Percentiles rank a stretch among this genome's conserved stretches.
Evolutionary conservation across 2,888 invertebrate species (phyloP).

Genomic region (Meiosimyza decipiens): DNA sequence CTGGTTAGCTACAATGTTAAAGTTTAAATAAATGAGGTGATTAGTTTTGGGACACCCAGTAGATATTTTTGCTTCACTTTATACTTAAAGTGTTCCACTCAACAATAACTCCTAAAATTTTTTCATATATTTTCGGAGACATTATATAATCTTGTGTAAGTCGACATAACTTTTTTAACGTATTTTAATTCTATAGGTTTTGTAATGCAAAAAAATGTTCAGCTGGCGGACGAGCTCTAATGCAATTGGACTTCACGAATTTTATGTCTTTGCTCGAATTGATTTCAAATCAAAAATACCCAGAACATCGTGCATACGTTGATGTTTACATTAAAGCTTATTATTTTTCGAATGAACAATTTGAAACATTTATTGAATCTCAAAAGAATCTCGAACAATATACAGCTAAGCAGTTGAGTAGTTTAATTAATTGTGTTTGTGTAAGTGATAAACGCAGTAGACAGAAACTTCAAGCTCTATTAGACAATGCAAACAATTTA

Average conservation of each 20-base stretch:
- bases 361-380: constrained; percentile 90
- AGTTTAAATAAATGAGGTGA: too few relatives aligned
- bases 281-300: constrained; percentile 83
- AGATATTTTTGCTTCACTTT: too few relatives aligned
- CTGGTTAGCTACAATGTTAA: too few relatives aligned
- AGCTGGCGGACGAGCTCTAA: constrained; percentile 94
- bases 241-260: constrained; percentile 98
- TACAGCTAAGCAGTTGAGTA: constrained; percentile 85
- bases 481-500: constrained; percentile 69
- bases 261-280: constrained; percentile 90
- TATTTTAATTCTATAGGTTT: constrained; percentile 70
- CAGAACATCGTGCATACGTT: constrained; percentile 90
- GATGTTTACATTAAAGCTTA: constrained; percentile 97
- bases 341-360: constrained; percentile 87
- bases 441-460: constrained; percentile 88
- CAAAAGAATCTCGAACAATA: constrained; percentile 90
- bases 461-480: constrained; percentile 78
- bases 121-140: too few relatives aligned
- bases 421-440: constrained; percentile 86
- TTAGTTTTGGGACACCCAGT: too few relatives aligned
- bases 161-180: neutral
- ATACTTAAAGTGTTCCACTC: too few relatives aligned
- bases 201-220: constrained; percentile 93
- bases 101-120: too few relatives aligned
- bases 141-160: too few relatives aligned